A percentile compares a stretch with the other conserved stretches of the same genome.
Conservation (phyloP, 2,113 vertebrate genomes). For the Platysternon megacephalum region DNA sequence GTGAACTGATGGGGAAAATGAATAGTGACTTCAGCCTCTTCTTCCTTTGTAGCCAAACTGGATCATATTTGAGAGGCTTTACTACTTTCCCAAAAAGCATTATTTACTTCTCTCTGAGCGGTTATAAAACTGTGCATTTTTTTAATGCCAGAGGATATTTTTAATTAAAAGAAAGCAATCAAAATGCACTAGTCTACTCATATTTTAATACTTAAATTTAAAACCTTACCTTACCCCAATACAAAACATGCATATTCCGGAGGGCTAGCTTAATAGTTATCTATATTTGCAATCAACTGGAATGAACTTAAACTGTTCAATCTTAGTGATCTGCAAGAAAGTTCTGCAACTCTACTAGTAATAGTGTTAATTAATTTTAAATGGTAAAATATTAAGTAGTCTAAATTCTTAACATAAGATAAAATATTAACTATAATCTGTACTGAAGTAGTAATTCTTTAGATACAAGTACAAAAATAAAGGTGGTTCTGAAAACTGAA, state of each 20-base stretch:
- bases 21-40: background rate
- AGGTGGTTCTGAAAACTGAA: background rate
- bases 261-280: background rate
- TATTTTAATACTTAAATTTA: background rate
- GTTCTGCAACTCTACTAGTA: background rate
- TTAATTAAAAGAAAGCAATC: background rate
- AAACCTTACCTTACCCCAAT: background rate
- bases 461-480: background rate
- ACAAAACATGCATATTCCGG: background rate
- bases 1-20: background rate
- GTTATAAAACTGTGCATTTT: background rate
- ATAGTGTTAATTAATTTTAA: background rate
- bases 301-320: background rate
- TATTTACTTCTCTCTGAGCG: slow-evolving; percentile 21
- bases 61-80: background rate
- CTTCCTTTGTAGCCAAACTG: background rate
- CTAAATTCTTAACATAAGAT: background rate
- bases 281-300: slow-evolving; percentile 1
- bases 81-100: background rate
- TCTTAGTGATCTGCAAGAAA: background rate
- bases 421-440: background rate
- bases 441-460: background rate
- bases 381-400: background rate
- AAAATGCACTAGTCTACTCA: background rate
- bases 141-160: background rate